Evolutionary conservation across 2,888 invertebrate genomes (phyloP).

Genomic region (Aleiodes alternator): DNA sequence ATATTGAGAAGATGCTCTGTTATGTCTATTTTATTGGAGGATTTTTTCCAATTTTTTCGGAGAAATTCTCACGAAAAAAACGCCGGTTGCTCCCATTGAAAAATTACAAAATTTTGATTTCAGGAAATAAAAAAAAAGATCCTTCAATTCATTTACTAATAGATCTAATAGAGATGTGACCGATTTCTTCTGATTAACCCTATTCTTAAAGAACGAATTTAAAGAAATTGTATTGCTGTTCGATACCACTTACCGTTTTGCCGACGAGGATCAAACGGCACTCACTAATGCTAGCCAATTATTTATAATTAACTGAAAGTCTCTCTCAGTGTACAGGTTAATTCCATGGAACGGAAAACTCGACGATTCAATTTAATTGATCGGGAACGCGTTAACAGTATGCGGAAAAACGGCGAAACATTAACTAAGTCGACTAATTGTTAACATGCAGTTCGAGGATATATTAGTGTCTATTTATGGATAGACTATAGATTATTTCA

Average conservation of each 20-base stretch:
- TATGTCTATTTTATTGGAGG: too few relatives aligned
- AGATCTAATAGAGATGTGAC: too few relatives aligned
- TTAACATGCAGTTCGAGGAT: conserved; percentile 35
- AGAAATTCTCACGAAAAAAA: too few relatives aligned
- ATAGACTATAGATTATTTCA: background rate
- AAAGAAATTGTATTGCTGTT: background rate
- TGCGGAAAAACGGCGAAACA: conserved; percentile 1
- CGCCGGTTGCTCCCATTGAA: too few relatives aligned
- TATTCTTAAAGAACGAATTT: background rate
- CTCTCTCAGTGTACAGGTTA: background rate
- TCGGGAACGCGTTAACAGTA: background rate
- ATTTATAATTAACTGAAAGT: conserved; percentile 46
- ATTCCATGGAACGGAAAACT: conserved; percentile 6
- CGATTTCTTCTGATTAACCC: too few relatives aligned
- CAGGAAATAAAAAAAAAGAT: too few relatives aligned
- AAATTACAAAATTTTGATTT: too few relatives aligned
- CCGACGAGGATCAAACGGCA: conserved; percentile 6
- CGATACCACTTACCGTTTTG: background rate
- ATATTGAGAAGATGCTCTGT: too few relatives aligned
- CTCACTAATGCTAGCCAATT: conserved; percentile 20
- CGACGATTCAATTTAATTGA: conserved; percentile 8
- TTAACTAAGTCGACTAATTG: conserved; percentile 34
- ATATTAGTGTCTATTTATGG: background rate
- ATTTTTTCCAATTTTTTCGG: too few relatives aligned
- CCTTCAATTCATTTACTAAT: too few relatives aligned